phyloP scores from a whole-genome alignment of 2,888 invertebrate genomes.

The Drosophila mimetica region DNA sequence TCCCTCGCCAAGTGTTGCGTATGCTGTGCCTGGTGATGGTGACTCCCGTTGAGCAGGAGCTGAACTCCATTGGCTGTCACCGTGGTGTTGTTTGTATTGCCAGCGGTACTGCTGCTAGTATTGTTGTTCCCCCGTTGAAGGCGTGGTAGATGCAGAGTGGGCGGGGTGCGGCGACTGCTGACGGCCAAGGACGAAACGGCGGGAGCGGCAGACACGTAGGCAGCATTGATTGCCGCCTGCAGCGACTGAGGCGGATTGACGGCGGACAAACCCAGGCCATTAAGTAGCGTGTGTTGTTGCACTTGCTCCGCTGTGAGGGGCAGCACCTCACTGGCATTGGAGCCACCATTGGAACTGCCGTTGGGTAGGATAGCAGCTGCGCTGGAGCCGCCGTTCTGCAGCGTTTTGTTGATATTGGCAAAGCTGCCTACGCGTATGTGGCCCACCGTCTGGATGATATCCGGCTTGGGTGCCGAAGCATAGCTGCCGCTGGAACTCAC shows the following conservation, averaged over 20 bases:
- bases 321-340: conserved; percentile 26
- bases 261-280: conserved; percentile 78
- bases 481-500: conserved; percentile 65
- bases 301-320: conserved; percentile 73
- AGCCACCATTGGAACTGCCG: conserved; percentile 28
- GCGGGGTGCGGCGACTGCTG: conserved; percentile 46
- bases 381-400: conserved; percentile 62
- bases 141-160: conserved; percentile 63
- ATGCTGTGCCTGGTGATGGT: conserved; percentile 38
- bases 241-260: conserved; percentile 65
- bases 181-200: conserved; percentile 26
- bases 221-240: conserved; percentile 52
- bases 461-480: conserved; percentile 65
- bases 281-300: conserved; percentile 73
- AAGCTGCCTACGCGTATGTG: conserved; percentile 81
- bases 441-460: conserved; percentile 76
- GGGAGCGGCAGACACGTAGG: conserved; percentile 21
- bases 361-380: background rate
- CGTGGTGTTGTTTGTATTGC: conserved; percentile 13
- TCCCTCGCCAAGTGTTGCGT: conserved; percentile 19
- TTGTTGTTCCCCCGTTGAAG: conserved; percentile 56
- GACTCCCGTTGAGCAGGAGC: conserved; percentile 61
- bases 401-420: conserved; percentile 75
- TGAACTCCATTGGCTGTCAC: conserved; percentile 51
- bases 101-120: conserved; percentile 4